A percentile compares a stretch with the other conserved stretches of the same genome.
These are phyloP conservation scores for Metallyticus violacea DNA, from an alignment of 2,888 invertebrate genomes.

Conservation along the genomic window DNA sequence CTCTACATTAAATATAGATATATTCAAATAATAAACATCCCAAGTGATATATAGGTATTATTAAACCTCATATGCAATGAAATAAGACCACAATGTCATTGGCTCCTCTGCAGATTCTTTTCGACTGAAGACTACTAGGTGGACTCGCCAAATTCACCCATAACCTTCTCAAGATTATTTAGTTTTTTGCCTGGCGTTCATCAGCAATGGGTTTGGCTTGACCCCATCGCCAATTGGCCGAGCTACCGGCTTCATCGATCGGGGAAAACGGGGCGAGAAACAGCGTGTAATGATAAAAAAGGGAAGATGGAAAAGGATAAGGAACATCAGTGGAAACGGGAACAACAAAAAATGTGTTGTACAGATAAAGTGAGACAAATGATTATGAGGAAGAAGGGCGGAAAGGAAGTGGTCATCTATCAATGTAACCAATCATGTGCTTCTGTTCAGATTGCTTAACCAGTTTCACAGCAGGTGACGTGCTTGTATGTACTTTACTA, in stretches of 20 bases:
- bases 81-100: too few species aligned
- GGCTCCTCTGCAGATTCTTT: too few species aligned
- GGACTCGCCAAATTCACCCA: too few species aligned
- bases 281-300: not conserved
- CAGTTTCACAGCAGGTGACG: not conserved
- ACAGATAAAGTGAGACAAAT: slow-evolving; percentile 10
- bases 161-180: too few species aligned
- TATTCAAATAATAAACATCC: too few species aligned
- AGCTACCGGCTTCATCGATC: not conserved
- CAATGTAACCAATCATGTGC: slow-evolving; percentile 9
- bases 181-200: not conserved
- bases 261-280: not conserved
- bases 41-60: too few species aligned
- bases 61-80: too few species aligned
- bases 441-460: not conserved
- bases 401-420: slow-evolving; percentile 1
- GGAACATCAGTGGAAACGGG: not conserved
- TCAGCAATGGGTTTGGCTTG: not conserved
- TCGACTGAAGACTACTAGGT: too few species aligned
- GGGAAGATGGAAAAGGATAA: not conserved
- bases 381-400: not conserved
- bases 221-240: not conserved
- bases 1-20: too few species aligned
- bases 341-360: not conserved
- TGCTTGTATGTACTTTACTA: too few species aligned